Evolutionary conservation across 2,888 invertebrate species (phyloP), one percentile per base, ranked within the genome.

Genomic region (Ashinkailepas kermadecensis): DNA sequence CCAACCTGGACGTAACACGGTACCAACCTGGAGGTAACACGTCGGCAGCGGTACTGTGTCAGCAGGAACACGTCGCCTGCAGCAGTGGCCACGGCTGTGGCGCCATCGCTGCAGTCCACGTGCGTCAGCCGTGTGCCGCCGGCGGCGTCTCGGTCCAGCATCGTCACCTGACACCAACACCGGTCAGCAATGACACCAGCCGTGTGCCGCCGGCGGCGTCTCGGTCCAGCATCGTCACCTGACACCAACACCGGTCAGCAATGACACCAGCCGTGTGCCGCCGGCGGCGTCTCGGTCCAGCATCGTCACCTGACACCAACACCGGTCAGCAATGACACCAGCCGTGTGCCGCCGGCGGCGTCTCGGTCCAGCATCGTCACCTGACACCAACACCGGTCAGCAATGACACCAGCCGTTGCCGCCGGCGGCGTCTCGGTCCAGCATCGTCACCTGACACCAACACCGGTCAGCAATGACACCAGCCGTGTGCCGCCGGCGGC

Each of bases 61-160:
- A 94, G 88, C 18, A 93, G 88, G 86, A 91, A 93, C 57, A 94
- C 90, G 86, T 93, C 92, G 0, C 93, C 93, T 64, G 90, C 90
- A 74, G 89, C 89, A 0, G 92, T 92, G 7, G 90, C 89, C 81
- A 92, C 87, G 0, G 91, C 91, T 0, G 91, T 92, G 23, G 93
- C 93, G 1, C 92, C 93, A 87, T 92, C 92, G 62, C 91, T 90
- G 0, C 91, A 90, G 18, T 90, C 89, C 11, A 92, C 92, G 78
- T 89, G 86, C 67, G 89, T 88, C 0, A 92, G 87, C 0, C 86
- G 39, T 4, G 54, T n/a, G n/a, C 12, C 58, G 23, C 23, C 58
- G 56, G n/a, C 56, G 23, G 15, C 85, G n/a, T 89, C 90, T 79
- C 90, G 89, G 83, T 89, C 89, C 82, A 86, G 88, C 83, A 88